Base-by-base conservation (phyloP, 2,797 vertebrate genomes). In the Notamacropus eugenii region DNA sequence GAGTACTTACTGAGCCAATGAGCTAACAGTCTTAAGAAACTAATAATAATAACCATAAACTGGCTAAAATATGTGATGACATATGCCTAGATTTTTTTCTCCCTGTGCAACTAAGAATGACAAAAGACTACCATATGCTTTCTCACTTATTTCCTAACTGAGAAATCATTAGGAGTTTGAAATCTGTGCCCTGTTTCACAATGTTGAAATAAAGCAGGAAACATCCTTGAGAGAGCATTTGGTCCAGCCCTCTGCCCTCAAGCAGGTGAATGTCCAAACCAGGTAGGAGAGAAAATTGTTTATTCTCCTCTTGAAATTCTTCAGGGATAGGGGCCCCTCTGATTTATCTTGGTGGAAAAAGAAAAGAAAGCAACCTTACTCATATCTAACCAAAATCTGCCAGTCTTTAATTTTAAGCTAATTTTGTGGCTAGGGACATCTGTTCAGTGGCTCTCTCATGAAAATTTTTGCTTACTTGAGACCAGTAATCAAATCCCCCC, bases 351-450 rank as follows among this genome's bases (percentile, higher is more conserved):
- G 74, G 40, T 50, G 24, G 0, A 9, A 46, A 46, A 31, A 59
- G 58, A 24, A n/a, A 74, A 27, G 52, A 1, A 87, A 87, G 27
- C 40, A 82, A 4, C 16, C 93, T 95, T 95, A 52, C 94, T 96
- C 58, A 95, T 56, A 54, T 57, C 14, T 55, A 96, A 90, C 27
- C 31, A 91, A 92, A 95, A 82, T 40, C 54, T 92, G 22, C 62
- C 62, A 29, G 14, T 92, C 24, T 95, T 34, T 92, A 94, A 93
- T 67, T 87, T 93, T 96, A 95, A 93, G 9, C 34, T 62, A 87
- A 94, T 92, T 95, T 95, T 91, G 46, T 56, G 28, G 90, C 94
- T 93, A 19, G 5, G n/a, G n/a, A 46, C 40, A 82, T 46, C 40
- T 27, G 40, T 95, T 92, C 74, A 95, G 54, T 95, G 96, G 93